Conservation (phyloP, 1,140 invertebrate species). For the Chymomyza costata region DNA sequence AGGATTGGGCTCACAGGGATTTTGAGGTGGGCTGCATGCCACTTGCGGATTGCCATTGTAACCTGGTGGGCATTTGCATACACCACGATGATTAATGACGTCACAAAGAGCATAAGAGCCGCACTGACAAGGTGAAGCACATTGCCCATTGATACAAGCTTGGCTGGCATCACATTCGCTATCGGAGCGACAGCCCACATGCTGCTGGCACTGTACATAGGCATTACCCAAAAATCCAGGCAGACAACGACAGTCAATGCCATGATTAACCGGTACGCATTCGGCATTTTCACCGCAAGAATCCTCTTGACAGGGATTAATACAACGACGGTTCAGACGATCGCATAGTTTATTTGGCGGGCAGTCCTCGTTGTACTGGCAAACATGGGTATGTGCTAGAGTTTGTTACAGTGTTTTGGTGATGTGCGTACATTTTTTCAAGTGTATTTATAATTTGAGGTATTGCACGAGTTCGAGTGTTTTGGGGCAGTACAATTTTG, state of each 20-base stretch:
- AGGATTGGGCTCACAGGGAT: conserved; percentile 88
- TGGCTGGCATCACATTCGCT: conserved; percentile 82
- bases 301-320: conserved; percentile 88
- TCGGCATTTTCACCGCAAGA: conserved; percentile 90
- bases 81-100: conserved; percentile 82
- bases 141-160: conserved; percentile 85
- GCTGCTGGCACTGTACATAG: conserved; percentile 82
- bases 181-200: conserved; percentile 82
- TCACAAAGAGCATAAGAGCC: conserved; percentile 86
- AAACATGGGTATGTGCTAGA: conserved; percentile 81
- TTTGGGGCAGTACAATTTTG: conserved; percentile 46
- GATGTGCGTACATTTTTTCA: conserved; percentile 64
- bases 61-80: conserved; percentile 86
- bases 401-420: conserved; percentile 69
- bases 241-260: conserved; percentile 85
- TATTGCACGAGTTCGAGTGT: background rate
- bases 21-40: conserved; percentile 79
- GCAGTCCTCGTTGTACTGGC: conserved; percentile 93
- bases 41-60: conserved; percentile 83
- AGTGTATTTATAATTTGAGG: conserved; percentile 58
- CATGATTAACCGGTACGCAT: conserved; percentile 86
- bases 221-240: conserved; percentile 87
- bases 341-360: conserved; percentile 88
- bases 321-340: conserved; percentile 86
- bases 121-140: conserved; percentile 85